phyloP scores from a whole-genome alignment of 2,113 vertebrate species.

The Leptodactylus fuscus region DNA sequence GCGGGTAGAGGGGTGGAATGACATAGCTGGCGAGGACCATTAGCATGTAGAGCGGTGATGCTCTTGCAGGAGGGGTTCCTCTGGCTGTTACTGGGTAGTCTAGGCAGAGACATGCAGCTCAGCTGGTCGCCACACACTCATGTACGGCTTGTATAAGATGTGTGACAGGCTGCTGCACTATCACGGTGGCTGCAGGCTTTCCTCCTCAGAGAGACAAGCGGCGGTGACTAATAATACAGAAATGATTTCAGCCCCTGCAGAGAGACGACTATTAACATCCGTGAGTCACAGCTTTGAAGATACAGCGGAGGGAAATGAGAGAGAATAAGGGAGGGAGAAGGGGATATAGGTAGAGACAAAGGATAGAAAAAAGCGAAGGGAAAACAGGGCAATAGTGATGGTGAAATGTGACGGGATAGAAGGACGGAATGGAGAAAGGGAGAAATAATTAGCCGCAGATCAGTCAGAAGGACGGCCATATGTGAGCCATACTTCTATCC shows the following conservation, averaged over 20 bases:
- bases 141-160: conserved; percentile 38
- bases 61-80: not conserved
- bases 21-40: not conserved
- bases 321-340: conserved; percentile 49
- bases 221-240: conserved; percentile 58
- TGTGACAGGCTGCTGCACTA: conserved; percentile 53
- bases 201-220: conserved; percentile 51
- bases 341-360: conserved; percentile 22
- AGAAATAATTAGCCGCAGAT: not conserved
- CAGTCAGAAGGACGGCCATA: not conserved
- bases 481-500: not conserved
- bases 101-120: conserved; percentile 12
- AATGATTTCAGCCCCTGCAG: conserved; percentile 62
- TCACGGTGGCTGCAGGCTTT: conserved; percentile 57
- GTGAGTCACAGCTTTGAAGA: conserved; percentile 60
- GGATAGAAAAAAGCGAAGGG: not conserved
- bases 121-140: conserved; percentile 49
- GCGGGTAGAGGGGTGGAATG: not conserved
- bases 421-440: not conserved
- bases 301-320: conserved; percentile 55
- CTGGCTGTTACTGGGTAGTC: conserved; percentile 53
- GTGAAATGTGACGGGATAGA: conserved; percentile 3
- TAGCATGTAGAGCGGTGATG: not conserved
- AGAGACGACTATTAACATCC: conserved; percentile 58
- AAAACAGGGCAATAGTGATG: conserved; percentile 9